These are phyloP conservation scores for Pituophis catenifer DNA, from an alignment of 2,113 vertebrate species.

Conservation along the genomic window DNA sequence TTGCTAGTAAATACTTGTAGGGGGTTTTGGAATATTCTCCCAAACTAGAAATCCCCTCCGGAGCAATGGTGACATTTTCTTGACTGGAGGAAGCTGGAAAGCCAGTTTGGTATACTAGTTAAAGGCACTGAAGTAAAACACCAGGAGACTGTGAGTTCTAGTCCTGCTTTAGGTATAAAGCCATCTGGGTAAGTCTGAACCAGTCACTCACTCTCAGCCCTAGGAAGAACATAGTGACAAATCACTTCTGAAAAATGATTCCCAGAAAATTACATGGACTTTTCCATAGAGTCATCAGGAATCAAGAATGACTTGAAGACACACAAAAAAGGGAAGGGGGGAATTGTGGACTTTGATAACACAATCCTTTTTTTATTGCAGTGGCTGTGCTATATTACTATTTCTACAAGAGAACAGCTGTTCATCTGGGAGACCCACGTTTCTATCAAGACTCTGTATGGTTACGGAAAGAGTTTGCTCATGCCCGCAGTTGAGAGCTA, in stretches of 20 bases:
- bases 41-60: not conserved
- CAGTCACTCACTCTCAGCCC: not conserved
- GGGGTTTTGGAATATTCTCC: not conserved
- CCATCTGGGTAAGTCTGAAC: not conserved
- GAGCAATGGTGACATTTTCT: not conserved
- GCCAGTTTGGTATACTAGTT: not conserved
- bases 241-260: not conserved
- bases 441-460: slow-evolving; percentile 91
- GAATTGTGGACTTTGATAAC: accelerated
- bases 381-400: slow-evolving; percentile 92
- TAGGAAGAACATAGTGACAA: not conserved
- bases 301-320: not conserved
- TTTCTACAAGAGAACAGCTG: slow-evolving; percentile 90
- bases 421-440: slow-evolving; percentile 90
- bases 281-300: not conserved
- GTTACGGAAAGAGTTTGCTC: slow-evolving; percentile 88
- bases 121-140: not conserved
- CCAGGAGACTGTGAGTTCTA: not conserved
- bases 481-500: slow-evolving; percentile 75
- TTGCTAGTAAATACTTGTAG: not conserved
- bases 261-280: not conserved
- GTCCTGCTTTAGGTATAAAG: not conserved
- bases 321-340: not conserved
- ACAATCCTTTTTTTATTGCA: slow-evolving; percentile 45
- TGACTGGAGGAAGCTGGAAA: not conserved